These are phyloP conservation scores for Tetrax tetrax DNA, from an alignment of 2,113 vertebrate species.

Conservation along the genomic window DNA sequence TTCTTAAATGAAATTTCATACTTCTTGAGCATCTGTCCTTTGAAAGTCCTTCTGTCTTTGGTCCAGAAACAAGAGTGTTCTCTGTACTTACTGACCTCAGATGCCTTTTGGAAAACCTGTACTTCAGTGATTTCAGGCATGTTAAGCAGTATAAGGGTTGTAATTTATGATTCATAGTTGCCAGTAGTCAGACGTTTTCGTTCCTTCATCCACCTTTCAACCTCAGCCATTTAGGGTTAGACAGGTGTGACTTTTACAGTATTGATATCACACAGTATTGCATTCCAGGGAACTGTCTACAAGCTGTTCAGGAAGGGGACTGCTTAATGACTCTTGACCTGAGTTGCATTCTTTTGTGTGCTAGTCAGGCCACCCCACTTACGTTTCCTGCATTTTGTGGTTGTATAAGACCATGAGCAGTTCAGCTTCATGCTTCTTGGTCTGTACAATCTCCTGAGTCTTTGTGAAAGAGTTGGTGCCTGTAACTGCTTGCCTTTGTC, in stretches of 20 bases:
- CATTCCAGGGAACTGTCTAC: conserved; percentile 20
- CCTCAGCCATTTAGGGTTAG: not conserved
- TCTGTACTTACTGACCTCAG: not conserved
- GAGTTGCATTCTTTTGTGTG: not conserved
- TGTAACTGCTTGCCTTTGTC: not conserved
- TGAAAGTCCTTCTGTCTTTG: not conserved
- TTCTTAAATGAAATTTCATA: not conserved
- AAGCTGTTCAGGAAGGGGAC: not conserved
- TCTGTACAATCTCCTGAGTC: not conserved
- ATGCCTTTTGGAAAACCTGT: not conserved
- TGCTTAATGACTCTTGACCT: not conserved
- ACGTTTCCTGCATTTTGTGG: not conserved
- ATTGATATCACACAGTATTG: not conserved
- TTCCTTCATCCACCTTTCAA: not conserved
- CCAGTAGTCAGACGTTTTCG: not conserved
- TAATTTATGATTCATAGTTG: not conserved
- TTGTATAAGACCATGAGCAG: not conserved
- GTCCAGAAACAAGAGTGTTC: not conserved
- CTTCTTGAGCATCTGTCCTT: not conserved
- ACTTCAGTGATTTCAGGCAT: not conserved
- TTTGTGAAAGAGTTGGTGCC: not conserved
- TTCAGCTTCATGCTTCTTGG: not conserved
- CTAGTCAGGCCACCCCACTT: not conserved
- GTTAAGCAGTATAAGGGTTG: not conserved
- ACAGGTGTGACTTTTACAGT: not conserved